These are phyloP conservation scores for Myotis daubentonii DNA, from an alignment of 2,797 vertebrate genomes.

Conservation along the genomic window DNA sequence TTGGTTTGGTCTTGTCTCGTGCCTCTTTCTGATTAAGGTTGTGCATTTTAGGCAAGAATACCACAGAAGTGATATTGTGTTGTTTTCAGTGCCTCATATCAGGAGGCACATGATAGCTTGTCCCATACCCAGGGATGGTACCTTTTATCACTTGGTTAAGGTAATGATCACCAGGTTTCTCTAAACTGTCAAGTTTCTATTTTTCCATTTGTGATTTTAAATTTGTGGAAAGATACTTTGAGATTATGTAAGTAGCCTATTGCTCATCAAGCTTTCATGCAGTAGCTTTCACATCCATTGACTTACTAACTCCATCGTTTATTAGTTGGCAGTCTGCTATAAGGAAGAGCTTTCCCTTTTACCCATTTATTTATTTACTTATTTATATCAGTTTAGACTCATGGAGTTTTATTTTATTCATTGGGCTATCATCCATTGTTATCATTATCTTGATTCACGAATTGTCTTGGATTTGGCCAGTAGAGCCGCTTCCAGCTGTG, in stretches of 20 bases:
- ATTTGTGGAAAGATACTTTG: neutral
- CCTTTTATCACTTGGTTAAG: conserved; percentile 1
- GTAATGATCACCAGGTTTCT: neutral
- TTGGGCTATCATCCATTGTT: neutral
- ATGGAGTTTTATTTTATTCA: neutral
- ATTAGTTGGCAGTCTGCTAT: neutral
- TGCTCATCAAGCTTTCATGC: neutral
- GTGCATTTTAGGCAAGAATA: neutral
- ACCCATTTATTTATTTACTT: neutral
- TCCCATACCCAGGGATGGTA: neutral
- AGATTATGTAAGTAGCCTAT: neutral
- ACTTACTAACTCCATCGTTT: neutral
- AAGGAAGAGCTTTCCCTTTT: neutral
- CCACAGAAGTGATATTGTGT: neutral
- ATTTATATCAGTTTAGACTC: neutral
- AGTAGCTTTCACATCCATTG: neutral
- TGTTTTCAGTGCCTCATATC: neutral
- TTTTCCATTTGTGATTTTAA: conserved; percentile 25
- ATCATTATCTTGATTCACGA: neutral
- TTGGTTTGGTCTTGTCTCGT: neutral
- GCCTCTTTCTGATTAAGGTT: neutral
- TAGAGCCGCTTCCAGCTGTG: neutral
- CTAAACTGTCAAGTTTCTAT: neutral
- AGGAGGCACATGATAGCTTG: neutral
- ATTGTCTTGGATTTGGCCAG: neutral